Conservation (phyloP, 2,888 invertebrate species). For the Agrochola macilenta region DNA sequence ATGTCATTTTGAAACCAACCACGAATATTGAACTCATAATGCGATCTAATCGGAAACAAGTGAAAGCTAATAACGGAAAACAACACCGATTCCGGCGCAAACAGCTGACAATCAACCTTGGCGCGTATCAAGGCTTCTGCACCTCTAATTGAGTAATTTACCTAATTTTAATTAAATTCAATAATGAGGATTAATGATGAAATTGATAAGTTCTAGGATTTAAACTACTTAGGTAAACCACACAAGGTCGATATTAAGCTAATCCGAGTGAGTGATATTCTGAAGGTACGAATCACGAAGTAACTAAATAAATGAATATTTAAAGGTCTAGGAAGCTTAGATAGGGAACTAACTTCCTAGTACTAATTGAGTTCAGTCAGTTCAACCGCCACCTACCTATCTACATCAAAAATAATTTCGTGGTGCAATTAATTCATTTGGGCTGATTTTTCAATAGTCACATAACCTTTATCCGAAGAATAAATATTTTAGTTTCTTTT, state of each 20-base stretch:
- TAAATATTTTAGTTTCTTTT: too few species aligned
- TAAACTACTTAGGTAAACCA: not conserved
- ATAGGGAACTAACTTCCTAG: not conserved
- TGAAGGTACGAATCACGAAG: not conserved
- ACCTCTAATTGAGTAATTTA: conserved; percentile 36
- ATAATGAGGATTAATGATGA: too few species aligned
- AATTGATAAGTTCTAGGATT: conserved; percentile 6
- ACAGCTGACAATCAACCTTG: conserved; percentile 44
- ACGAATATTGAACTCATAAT: too few species aligned
- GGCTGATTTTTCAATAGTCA: too few species aligned
- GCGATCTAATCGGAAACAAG: conserved; percentile 40
- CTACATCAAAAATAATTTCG: not conserved
- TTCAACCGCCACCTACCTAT: not conserved
- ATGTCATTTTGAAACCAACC: too few species aligned
- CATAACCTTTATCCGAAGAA: too few species aligned
- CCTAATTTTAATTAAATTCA: conserved; percentile 3
- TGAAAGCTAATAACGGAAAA: conserved; percentile 50
- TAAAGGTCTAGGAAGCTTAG: conserved; percentile 6
- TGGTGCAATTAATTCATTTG: too few species aligned
- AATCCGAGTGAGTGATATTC: not conserved
- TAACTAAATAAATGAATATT: conserved; percentile 2
- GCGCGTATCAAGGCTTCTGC: conserved; percentile 32
- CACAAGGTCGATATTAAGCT: not conserved
- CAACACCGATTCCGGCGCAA: conserved; percentile 31
- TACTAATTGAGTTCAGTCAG: not conserved